Evolutionary conservation across 2,888 invertebrate genomes (phyloP).

Genomic region (Metellina segmentata): DNA sequence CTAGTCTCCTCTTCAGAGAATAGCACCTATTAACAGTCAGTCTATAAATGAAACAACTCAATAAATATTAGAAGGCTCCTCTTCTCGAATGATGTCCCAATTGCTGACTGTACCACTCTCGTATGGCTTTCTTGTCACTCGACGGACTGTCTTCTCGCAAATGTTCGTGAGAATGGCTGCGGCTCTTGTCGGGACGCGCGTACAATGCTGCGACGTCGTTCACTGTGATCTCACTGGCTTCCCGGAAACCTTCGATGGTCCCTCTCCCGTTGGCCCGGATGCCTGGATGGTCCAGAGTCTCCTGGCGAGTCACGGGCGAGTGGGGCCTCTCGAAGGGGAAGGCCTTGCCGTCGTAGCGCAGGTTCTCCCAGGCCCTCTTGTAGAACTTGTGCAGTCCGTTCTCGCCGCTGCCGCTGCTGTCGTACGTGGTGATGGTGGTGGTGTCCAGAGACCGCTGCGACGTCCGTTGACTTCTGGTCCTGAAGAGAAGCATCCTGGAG

Average conservation of each 20-base stretch:
- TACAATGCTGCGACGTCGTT: constrained; percentile 80
- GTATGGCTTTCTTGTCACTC: constrained; percentile 68
- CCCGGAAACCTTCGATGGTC: constrained; percentile 80
- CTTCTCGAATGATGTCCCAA: constrained; percentile 72
- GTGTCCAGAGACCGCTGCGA: constrained; percentile 94
- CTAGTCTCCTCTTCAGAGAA: constrained; percentile 14
- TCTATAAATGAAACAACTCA: constrained; percentile 41
- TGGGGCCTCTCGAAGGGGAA: constrained; percentile 64
- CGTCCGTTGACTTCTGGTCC: constrained; percentile 85
- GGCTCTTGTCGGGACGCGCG: constrained; percentile 83
- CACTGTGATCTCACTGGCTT: constrained; percentile 81
- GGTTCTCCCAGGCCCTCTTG: constrained; percentile 95
- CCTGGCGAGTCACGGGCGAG: constrained; percentile 83
- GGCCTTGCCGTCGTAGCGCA: constrained; percentile 80
- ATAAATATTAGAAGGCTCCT: constrained; percentile 60
- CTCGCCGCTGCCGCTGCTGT: constrained; percentile 80
- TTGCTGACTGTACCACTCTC: constrained; percentile 75
- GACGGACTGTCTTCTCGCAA: constrained; percentile 71
- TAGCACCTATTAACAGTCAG: constrained; percentile 25
- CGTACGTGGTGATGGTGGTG: constrained; percentile 94
- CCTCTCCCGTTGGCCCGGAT: constrained; percentile 68
- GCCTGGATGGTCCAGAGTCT: constrained; percentile 84
- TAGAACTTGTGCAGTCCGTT: constrained; percentile 91
- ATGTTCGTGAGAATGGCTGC: constrained; percentile 65
- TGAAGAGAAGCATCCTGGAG: constrained; percentile 80